These are phyloP conservation scores for Pitangus sulphuratus DNA, from an alignment of 2,797 vertebrate species.

Conservation along the genomic window DNA sequence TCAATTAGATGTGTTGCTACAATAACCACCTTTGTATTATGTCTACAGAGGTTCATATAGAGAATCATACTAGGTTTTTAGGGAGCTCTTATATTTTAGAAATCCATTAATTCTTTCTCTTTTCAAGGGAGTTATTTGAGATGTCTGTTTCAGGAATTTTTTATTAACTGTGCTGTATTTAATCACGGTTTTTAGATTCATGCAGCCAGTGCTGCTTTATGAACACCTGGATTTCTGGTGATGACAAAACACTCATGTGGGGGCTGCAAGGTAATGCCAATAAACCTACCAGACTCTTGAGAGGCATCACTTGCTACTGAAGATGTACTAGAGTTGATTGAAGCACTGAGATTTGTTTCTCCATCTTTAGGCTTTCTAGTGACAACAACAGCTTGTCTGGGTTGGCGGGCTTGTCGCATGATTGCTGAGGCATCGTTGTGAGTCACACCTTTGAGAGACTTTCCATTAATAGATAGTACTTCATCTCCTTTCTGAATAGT, in stretches of 20 bases:
- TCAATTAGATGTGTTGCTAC: not conserved
- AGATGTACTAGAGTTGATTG: constrained; percentile 8
- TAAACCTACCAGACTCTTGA: constrained; percentile 20
- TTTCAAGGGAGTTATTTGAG: not conserved
- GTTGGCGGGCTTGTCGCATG: constrained; percentile 84
- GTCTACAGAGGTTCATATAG: not conserved
- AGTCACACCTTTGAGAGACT: constrained; percentile 84
- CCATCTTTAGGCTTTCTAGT: constrained; percentile 77
- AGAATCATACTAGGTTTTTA: not conserved
- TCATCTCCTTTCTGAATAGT: constrained; percentile 93
- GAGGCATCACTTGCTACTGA: constrained; percentile 49
- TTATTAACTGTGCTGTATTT: not conserved
- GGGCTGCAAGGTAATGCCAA: not conserved
- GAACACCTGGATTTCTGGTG: not conserved
- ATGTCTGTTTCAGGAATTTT: not conserved
- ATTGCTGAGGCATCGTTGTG: constrained; percentile 84
- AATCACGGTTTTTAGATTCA: not conserved
- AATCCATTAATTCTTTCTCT: not conserved
- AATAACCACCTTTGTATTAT: not conserved
- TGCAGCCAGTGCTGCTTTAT: not conserved
- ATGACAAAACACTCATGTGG: not conserved
- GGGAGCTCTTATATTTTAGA: not conserved
- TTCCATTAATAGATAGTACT: constrained; percentile 93
- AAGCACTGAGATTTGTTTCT: constrained; percentile 20
- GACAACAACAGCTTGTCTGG: constrained; percentile 88